These are phyloP conservation scores for Tryphoninae sp. DNA, from an alignment of 2,888 invertebrate genomes.

Conservation along the genomic window DNA sequence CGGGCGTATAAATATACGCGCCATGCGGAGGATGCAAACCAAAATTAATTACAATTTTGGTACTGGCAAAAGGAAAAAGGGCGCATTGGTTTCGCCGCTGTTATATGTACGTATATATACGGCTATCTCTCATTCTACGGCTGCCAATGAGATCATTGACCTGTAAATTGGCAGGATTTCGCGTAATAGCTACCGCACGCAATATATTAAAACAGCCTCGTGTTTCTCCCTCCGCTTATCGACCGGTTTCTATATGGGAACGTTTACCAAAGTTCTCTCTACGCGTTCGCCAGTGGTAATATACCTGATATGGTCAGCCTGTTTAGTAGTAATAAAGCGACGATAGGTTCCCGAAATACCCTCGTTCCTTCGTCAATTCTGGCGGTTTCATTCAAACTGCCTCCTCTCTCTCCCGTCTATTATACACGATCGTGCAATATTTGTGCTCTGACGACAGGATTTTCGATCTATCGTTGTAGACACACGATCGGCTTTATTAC, in stretches of 20 bases:
- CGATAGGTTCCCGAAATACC: constrained; percentile 11
- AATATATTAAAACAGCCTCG: constrained; percentile 74
- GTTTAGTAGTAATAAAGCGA: constrained; percentile 76
- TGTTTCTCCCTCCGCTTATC: background rate
- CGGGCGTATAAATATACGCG: constrained; percentile 5
- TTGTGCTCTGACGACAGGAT: constrained; percentile 44
- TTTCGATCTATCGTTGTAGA: constrained; percentile 54
- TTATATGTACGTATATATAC: background rate
- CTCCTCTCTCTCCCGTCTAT: constrained; percentile 17
- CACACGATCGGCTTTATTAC: constrained; percentile 42
- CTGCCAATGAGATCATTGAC: constrained; percentile 71
- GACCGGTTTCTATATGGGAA: constrained; percentile 22
- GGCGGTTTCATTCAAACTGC: constrained; percentile 22
- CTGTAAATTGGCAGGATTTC: constrained; percentile 71
- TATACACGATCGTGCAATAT: constrained; percentile 28
- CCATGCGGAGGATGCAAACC: constrained; percentile 65
- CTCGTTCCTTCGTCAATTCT: constrained; percentile 5
- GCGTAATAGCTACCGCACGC: constrained; percentile 57
- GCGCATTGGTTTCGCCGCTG: constrained; percentile 4
- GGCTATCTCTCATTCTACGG: background rate
- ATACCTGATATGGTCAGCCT: constrained; percentile 74
- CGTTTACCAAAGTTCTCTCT: constrained; percentile 47
- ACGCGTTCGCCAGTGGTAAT: constrained; percentile 69
- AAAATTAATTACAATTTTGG: constrained; percentile 78
- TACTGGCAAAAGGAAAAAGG: constrained; percentile 68